Conservation (phyloP, 2,888 invertebrate species). For the Eupithecia vulgata region DNA sequence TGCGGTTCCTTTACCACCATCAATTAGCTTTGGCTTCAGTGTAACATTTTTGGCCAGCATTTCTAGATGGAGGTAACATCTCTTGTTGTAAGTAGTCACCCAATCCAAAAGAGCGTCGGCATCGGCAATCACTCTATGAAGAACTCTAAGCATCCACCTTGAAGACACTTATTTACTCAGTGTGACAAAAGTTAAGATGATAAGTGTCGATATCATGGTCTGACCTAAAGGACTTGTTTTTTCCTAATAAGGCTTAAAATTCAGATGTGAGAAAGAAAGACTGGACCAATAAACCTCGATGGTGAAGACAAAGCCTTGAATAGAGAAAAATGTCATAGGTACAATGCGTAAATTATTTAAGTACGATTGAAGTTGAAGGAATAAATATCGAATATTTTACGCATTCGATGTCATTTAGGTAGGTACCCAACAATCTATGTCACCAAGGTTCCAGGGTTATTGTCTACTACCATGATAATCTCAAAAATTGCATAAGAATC, state of each 20-base stretch:
- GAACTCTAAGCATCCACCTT: neutral
- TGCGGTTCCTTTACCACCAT: neutral
- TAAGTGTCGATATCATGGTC: neutral
- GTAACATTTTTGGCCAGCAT: neutral
- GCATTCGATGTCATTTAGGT: neutral
- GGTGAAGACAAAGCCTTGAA: neutral
- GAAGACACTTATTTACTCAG: neutral
- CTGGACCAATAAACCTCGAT: neutral
- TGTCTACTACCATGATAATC: neutral
- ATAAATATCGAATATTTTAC: neutral
- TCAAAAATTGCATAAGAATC: neutral
- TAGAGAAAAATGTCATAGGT: neutral
- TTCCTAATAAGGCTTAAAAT: neutral
- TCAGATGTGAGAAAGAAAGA: neutral
- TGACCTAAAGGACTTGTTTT: neutral
- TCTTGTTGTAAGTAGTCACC: neutral
- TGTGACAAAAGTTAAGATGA: neutral
- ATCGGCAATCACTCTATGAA: neutral
- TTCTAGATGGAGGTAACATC: neutral
- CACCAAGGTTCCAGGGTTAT: neutral
- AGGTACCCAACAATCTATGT: neutral
- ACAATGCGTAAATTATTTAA: neutral
- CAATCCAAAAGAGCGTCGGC: neutral
- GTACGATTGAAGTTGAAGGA: neutral
- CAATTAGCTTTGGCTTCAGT: neutral